These are phyloP conservation scores for Microplitis mediator DNA, from an alignment of 1,140 invertebrate species.

Conservation along the genomic window DNA sequence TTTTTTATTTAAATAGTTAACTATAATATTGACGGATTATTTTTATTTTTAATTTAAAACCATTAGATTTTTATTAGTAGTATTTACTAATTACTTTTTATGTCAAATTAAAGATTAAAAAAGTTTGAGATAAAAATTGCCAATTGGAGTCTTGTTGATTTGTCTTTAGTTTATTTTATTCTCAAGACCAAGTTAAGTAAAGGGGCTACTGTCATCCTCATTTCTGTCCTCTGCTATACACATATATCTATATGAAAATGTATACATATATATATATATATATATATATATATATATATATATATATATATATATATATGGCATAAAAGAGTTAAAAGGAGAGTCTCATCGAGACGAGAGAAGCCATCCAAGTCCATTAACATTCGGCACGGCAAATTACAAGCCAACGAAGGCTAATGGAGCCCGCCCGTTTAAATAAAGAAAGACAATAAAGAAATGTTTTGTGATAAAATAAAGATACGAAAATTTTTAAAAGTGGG, in stretches of 20 bases:
- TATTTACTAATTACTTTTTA: too few relatives aligned
- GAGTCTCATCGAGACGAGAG: background rate
- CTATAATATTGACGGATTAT: too few relatives aligned
- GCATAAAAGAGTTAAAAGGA: background rate
- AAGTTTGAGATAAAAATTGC: too few relatives aligned
- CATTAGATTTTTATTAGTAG: too few relatives aligned
- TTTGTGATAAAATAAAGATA: conserved; percentile 4
- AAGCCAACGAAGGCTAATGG: conserved; percentile 59
- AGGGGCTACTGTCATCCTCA: too few relatives aligned
- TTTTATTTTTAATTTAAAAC: too few relatives aligned
- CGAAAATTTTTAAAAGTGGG: conserved; percentile 38
- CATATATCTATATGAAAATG: background rate
- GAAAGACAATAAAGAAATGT: conserved; percentile 10
- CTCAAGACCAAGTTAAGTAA: too few relatives aligned
- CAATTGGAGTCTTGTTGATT: too few relatives aligned
- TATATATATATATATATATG: background rate
- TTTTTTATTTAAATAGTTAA: too few relatives aligned
- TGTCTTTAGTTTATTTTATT: too few relatives aligned
- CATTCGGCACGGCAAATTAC: conserved; percentile 63
- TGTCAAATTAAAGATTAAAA: too few relatives aligned
- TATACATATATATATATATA: background rate
- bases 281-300: background rate
- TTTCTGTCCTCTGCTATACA: background rate
- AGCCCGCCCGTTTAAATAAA: conserved; percentile 33
- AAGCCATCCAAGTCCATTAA: conserved; percentile 52